Conservation (phyloP, 2,888 invertebrate genomes). For the Itoplectis maculator region DNA sequence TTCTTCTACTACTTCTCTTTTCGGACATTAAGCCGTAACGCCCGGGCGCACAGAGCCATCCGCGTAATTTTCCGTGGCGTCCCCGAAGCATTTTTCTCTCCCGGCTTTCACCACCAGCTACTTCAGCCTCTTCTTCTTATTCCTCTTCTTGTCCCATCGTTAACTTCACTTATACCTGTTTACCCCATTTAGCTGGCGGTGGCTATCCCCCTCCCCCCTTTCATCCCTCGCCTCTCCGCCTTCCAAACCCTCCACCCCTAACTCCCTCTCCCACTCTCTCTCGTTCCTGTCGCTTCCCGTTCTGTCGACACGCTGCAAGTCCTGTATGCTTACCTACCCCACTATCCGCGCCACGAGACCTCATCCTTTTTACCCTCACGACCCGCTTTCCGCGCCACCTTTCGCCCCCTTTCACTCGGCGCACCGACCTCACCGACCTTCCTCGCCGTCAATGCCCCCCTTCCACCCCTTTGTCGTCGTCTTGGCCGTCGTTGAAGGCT, state of each 20-base stretch:
- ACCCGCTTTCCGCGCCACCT: conserved; percentile 25
- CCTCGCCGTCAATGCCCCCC: conserved; percentile 7
- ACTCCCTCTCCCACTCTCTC: too few species aligned
- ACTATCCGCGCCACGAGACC: background rate
- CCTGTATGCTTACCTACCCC: background rate
- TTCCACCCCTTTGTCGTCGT: conserved; percentile 10
- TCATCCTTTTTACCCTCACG: conserved; percentile 28
- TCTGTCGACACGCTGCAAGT: conserved; percentile 22
- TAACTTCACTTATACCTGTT: conserved; percentile 80
- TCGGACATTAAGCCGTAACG: conserved; percentile 80
- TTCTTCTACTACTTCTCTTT: conserved; percentile 61
- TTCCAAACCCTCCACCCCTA: too few species aligned
- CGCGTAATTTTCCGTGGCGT: conserved; percentile 71
- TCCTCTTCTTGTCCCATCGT: conserved; percentile 76
- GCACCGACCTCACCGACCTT: conserved; percentile 2
- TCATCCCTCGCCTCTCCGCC: too few species aligned
- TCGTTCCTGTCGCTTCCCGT: conserved; percentile 38
- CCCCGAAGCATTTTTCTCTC: conserved; percentile 59
- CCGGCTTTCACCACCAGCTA: background rate
- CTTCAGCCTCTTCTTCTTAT: conserved; percentile 39
- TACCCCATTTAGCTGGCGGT: conserved; percentile 66
- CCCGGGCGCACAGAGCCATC: conserved; percentile 69
- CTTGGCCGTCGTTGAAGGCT: conserved; percentile 10
- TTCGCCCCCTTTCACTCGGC: conserved; percentile 26
- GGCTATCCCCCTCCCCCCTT: too few species aligned